Conservation (phyloP, 2,888 invertebrate genomes). For the Hirtodrosophila alboralis region DNA sequence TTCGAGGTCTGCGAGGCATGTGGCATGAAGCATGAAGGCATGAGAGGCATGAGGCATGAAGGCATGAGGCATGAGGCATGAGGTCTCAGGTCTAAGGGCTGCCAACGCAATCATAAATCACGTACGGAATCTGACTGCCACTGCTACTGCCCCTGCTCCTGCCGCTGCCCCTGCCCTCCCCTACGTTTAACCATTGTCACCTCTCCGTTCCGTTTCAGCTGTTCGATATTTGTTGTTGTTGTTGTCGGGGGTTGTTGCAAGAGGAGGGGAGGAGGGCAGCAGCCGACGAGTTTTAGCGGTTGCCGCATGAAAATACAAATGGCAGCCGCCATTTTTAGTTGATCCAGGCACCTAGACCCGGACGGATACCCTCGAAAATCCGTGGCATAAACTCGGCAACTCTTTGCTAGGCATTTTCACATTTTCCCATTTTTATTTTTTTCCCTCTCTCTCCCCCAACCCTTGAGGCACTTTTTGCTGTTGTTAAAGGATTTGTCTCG, state of each 20-base stretch:
- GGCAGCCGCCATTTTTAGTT: conserved; percentile 52
- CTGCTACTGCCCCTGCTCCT: too few relatives aligned
- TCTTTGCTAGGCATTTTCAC: conserved; percentile 66
- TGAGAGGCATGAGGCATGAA: not conserved
- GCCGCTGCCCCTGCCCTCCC: not conserved
- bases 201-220: conserved; percentile 59
- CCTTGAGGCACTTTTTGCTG: conserved; percentile 13
- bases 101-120: conserved; percentile 72
- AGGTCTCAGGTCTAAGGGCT: conserved; percentile 38
- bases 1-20: too few relatives aligned
- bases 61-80: not conserved
- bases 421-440: conserved; percentile 30
- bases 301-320: conserved; percentile 20
- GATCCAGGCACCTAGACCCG: conserved; percentile 28
- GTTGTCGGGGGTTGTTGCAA: conserved; percentile 59
- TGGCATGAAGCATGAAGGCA: not conserved
- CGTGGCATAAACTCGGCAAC: conserved; percentile 33
- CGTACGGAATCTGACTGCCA: conserved; percentile 17
- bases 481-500: conserved; percentile 78
- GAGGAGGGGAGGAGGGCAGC: conserved; percentile 13
- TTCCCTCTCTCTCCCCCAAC: not conserved
- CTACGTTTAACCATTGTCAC: conserved; percentile 49
- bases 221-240: conserved; percentile 56
- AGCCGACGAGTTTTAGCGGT: conserved; percentile 13
- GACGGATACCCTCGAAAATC: too few relatives aligned